phyloP scores from a whole-genome alignment of 2,797 vertebrate species.

The Protosalanx chinensis region DNA sequence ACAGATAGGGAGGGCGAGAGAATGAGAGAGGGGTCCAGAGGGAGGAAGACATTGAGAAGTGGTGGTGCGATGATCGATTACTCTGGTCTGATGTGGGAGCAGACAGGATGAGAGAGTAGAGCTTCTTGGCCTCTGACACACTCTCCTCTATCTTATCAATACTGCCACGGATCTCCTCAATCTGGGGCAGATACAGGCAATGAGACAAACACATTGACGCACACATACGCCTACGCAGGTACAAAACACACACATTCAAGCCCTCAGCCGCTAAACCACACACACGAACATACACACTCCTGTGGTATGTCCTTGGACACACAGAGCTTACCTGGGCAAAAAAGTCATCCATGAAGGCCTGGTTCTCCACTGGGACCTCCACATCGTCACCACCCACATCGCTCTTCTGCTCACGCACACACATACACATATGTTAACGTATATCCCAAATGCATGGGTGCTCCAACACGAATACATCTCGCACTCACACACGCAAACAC shows the following conservation, averaged over 20 bases:
- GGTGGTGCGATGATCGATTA: constrained; percentile 49
- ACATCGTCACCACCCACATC: constrained; percentile 80
- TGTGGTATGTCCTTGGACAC: background rate
- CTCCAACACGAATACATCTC: background rate
- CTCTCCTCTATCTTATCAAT: constrained; percentile 90
- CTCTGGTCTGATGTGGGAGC: constrained; percentile 91
- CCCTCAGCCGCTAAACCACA: background rate
- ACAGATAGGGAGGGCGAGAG: background rate
- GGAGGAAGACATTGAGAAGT: background rate
- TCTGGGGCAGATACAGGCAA: constrained; percentile 59
- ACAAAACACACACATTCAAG: constrained; percentile 6
- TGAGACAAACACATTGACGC: constrained; percentile 9
- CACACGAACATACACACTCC: background rate
- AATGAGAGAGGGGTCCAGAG: background rate
- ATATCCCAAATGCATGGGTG: too few relatives aligned
- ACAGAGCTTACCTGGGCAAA: constrained; percentile 79
- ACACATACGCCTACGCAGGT: constrained; percentile 5
- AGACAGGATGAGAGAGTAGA: constrained; percentile 90
- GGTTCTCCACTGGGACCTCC: constrained; percentile 83
- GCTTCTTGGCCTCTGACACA: constrained; percentile 85
- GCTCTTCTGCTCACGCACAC: constrained; percentile 67
- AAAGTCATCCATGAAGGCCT: constrained; percentile 94
- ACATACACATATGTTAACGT: constrained; percentile 9
- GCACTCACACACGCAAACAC: constrained; percentile 10
- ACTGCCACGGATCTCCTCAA: constrained; percentile 85